A percentile compares a stretch with the other conserved stretches of the same genome.
These are phyloP conservation scores for Stichopus horrens DNA, from an alignment of 53 echinoderm and acorn worm genomes.

Conservation along the genomic window DNA sequence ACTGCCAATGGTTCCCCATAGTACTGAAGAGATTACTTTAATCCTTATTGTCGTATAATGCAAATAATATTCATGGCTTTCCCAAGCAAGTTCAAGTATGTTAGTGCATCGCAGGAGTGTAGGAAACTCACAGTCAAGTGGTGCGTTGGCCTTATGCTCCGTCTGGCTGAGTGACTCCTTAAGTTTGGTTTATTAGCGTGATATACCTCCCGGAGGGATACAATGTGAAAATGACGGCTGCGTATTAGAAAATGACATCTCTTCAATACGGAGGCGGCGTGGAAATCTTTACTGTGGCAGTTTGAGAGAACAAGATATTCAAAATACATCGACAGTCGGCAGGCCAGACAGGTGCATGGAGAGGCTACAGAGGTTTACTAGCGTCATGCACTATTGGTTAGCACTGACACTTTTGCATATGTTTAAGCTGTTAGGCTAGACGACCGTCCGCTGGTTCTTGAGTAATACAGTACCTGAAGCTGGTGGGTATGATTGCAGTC, in stretches of 20 bases:
- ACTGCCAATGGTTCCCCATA: too few species aligned
- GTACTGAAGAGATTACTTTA: too few species aligned
- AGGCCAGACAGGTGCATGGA: not conserved
- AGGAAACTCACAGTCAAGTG: not conserved
- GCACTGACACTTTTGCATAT: not conserved
- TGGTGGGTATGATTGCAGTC: too few species aligned
- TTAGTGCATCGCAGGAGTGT: not conserved
- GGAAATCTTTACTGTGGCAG: not conserved
- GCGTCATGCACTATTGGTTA: not conserved
- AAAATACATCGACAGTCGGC: not conserved
- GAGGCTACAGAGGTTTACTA: not conserved
- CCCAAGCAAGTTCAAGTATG: not conserved
- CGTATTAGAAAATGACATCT: too few species aligned
- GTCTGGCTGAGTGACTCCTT: not conserved
- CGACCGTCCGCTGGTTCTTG: not conserved
- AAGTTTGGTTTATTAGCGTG: not conserved
- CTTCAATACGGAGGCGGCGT: too few species aligned
- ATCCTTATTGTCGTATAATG: not conserved
- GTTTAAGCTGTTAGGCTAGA: not conserved
- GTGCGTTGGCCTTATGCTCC: not conserved
- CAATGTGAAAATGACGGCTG: not conserved
- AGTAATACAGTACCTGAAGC: too few species aligned
- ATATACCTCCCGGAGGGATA: not conserved
- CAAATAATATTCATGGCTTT: not conserved
- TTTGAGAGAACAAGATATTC: not conserved